phyloP scores from a whole-genome alignment of 2,888 invertebrate genomes.

The Ariolimax columbianus region DNA sequence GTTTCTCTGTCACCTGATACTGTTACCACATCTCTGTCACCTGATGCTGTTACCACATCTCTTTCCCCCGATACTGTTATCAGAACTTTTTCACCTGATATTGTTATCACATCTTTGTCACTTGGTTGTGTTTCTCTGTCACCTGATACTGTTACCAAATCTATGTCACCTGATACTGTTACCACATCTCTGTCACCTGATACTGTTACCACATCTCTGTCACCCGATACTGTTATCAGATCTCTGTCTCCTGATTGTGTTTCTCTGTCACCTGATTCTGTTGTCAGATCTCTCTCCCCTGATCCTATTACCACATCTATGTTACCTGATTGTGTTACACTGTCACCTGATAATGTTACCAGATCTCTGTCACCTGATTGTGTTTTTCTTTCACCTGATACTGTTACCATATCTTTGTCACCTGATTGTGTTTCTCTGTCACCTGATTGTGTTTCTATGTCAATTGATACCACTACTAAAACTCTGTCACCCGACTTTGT shows the following conservation, averaged over 20 bases:
- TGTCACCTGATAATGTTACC: neutral
- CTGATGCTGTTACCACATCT: too few relatives aligned
- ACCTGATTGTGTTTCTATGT: slow-evolving; percentile 3
- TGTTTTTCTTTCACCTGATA: slow-evolving; percentile 5
- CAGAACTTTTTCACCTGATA: neutral
- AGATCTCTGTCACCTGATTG: neutral
- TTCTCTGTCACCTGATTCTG: neutral
- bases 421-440: neutral
- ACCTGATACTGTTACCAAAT: neutral
- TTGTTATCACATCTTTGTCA: neutral
- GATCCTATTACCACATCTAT: neutral
- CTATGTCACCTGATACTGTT: too few relatives aligned
- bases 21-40: neutral
- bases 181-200: neutral
- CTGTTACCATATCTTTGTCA: neutral
- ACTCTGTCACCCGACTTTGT: too few relatives aligned
- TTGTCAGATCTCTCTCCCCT: neutral
- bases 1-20: neutral
- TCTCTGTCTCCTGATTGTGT: neutral
- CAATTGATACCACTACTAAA: too few relatives aligned
- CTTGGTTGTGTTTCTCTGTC: neutral
- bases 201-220: neutral
- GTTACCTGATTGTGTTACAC: neutral
- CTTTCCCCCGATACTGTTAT: neutral
- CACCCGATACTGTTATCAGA: neutral